Evolutionary conservation across 2,797 vertebrate genomes (phyloP).

Genomic region (Notolepis coatsorum): DNA sequence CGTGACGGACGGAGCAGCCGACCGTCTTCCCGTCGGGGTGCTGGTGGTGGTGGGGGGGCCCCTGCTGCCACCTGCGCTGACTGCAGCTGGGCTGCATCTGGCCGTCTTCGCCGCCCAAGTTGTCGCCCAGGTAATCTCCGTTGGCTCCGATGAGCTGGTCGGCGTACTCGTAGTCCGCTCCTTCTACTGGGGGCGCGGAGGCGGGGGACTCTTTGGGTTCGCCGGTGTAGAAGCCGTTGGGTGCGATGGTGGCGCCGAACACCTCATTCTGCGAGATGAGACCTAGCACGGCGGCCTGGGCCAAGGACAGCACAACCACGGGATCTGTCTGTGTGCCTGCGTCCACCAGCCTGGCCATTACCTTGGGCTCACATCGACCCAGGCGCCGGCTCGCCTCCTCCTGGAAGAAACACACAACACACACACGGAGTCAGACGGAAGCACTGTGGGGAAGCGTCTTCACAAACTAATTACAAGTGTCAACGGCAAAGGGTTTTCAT

Average conservation of each 20-base stretch:
- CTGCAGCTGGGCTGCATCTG: slow-evolving; percentile 90
- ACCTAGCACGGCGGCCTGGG: slow-evolving; percentile 94
- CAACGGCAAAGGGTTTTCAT: slow-evolving; percentile 3
- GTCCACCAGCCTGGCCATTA: slow-evolving; percentile 93
- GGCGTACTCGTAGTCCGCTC: slow-evolving; percentile 81
- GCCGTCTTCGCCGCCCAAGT: slow-evolving; percentile 79
- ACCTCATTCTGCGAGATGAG: slow-evolving; percentile 95
- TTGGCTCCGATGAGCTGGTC: slow-evolving; percentile 85
- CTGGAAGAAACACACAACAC: slow-evolving; percentile 67
- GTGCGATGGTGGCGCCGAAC: slow-evolving; percentile 93
- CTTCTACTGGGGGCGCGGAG: slow-evolving; percentile 78
- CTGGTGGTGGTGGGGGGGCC: slow-evolving; percentile 72
- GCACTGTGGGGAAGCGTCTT: slow-evolving; percentile 14
- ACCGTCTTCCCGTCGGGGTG: slow-evolving; percentile 73
- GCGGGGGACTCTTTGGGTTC: slow-evolving; percentile 83
- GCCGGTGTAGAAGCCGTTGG: slow-evolving; percentile 89
- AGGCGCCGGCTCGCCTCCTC: slow-evolving; percentile 85
- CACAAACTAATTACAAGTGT: neutral
- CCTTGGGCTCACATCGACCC: slow-evolving; percentile 84
- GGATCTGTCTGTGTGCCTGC: slow-evolving; percentile 96
- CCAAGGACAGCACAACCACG: slow-evolving; percentile 96
- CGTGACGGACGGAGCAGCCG: slow-evolving; percentile 65
- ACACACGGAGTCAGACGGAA: slow-evolving; percentile 27
- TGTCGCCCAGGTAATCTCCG: slow-evolving; percentile 81
- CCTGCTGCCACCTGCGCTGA: slow-evolving; percentile 87